Conservation (phyloP, 2,113 vertebrate genomes). For the Numida meleagris region DNA sequence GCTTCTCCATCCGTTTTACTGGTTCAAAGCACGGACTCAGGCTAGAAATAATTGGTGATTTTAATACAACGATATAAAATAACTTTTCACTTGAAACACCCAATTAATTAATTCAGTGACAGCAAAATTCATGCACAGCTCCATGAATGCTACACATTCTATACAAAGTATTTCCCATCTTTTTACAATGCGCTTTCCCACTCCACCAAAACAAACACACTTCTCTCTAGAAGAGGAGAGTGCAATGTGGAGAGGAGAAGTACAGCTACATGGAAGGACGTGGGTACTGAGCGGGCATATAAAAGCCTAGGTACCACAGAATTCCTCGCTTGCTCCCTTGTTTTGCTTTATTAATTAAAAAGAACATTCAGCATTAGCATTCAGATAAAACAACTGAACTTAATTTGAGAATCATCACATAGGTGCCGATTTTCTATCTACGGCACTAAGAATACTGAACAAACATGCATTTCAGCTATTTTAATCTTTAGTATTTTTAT, state of each 20-base stretch:
- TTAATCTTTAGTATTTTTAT: background rate
- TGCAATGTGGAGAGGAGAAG: background rate
- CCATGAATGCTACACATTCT: background rate
- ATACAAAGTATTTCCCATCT: background rate
- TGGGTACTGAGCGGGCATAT: background rate
- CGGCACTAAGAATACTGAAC: background rate
- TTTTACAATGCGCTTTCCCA: background rate
- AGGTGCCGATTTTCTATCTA: background rate
- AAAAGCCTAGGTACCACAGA: background rate
- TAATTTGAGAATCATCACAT: background rate
- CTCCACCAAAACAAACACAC: background rate
- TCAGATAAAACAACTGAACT: background rate
- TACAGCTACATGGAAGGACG: background rate
- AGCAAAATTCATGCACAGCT: background rate
- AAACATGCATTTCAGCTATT: background rate
- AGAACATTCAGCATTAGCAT: background rate
- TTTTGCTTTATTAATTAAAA: background rate
- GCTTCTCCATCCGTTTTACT: background rate
- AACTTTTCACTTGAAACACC: background rate
- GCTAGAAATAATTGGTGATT: background rate
- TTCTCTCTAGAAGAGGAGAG: background rate
- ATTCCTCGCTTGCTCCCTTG: background rate
- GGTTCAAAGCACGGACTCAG: background rate
- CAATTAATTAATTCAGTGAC: background rate
- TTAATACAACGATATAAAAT: background rate